Evolutionary conservation across 2,113 vertebrate species (phyloP).

Genomic region (Spea multiplicata): DNA sequence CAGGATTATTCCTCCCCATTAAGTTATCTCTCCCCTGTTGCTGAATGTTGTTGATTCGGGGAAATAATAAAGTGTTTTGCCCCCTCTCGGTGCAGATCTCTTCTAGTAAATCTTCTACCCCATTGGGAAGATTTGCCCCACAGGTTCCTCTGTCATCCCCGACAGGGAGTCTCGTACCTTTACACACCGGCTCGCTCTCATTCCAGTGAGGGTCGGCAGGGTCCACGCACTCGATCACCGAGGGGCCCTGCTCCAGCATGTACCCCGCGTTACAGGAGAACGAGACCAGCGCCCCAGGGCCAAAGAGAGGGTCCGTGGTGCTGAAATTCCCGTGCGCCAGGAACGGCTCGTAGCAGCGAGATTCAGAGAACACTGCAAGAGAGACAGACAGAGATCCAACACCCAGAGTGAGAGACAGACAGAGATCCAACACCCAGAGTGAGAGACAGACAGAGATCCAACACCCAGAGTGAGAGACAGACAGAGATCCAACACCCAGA

Average conservation of each 20-base stretch:
- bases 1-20: no score
- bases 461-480: not conserved
- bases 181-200: constrained; percentile 85
- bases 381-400: constrained; percentile 1
- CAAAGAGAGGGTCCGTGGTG: constrained; percentile 80
- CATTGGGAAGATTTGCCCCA: no score
- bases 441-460: not conserved
- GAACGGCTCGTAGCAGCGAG: constrained; percentile 88
- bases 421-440: not conserved
- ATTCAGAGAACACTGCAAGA: constrained; percentile 78
- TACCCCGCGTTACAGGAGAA: constrained; percentile 86
- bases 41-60: no score
- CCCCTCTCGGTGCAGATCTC: no score
- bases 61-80: no score
- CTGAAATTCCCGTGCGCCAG: constrained; percentile 88
- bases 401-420: not conserved
- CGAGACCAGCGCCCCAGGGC: constrained; percentile 75
- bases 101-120: no score
- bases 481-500: not conserved
- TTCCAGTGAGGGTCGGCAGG: constrained; percentile 88
- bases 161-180: constrained; percentile 63
- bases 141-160: not conserved
- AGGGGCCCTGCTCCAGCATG: constrained; percentile 83
- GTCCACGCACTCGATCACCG: constrained; percentile 83
- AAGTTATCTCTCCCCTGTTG: no score